Evolutionary conservation across 2,797 vertebrate species (phyloP), one percentile per base, ranked within the genome.

Genomic region (Darevskia mixta): DNA sequence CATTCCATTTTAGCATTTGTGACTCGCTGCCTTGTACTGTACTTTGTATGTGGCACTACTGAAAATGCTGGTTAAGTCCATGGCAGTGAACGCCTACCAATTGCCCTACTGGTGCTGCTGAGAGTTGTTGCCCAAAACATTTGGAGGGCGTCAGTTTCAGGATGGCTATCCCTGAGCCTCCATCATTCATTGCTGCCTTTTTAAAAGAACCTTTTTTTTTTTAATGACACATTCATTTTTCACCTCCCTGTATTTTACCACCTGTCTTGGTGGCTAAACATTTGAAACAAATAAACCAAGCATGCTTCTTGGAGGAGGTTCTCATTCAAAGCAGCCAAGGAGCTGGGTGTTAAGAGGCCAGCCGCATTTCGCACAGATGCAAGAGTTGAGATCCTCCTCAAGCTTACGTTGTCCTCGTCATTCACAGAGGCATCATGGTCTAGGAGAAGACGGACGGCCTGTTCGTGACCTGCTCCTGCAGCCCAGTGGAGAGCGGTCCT

Each of bases 401-500:
- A 43, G 83, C 97, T 0, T 98, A 98, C 98, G 81, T 55, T 94
- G 92, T 99, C 98, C 58, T 88, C 93, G 0, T 98, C 97, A 8
- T 99, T 98, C 82, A 99, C 91, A 0, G 97, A 96, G 1, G 95
- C 94, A 43, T 97, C 95, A 0, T 97, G 96, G 2, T 98, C 97
- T 95, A 99, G 95, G 1, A 99, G 97, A 32, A 98, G 95, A 8
- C 96, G 96, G n/a, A 99, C 93, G 0, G 98, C 98, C 83, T 97
- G 96, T 89, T 97, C 97, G 0, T 97, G 97, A 20, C 98, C 98
- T 0, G 97, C 97, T 72, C 98, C 98, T 0, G 96, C 97, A 0
- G 98, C 98, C 98, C 98, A 98, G 95, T 99, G 98, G 92, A 99
- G 94, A 7, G 98, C 98, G 88, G 97, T 98, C 86, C 98, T 96